Percentiles rank a stretch among this genome's conserved stretches.
These are phyloP conservation scores for Holothuria leucospilota DNA, from an alignment of 53 echinoderm and acorn worm species.

Conservation along the genomic window DNA sequence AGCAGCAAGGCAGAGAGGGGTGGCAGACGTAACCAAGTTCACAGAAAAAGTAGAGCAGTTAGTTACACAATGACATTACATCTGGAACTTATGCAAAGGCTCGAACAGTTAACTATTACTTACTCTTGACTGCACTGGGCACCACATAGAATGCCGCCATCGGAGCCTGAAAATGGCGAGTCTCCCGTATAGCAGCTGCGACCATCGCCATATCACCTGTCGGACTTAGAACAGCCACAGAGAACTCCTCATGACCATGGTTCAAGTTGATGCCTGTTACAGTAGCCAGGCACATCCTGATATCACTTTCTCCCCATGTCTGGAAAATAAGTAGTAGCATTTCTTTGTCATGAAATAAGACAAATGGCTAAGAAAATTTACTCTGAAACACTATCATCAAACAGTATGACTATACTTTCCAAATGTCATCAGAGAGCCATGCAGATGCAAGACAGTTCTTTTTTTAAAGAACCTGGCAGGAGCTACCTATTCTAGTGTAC, in stretches of 20 bases:
- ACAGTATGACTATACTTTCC: no score
- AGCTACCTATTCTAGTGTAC: no score
- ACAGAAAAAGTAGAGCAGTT: not conserved
- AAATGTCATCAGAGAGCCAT: no score
- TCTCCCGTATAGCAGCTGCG: not conserved
- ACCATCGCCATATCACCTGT: not conserved
- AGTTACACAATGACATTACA: not conserved
- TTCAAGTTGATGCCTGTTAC: conserved; percentile 17
- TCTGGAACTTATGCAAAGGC: not conserved
- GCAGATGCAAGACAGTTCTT: no score
- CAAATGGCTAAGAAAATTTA: no score
- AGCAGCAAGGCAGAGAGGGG: not conserved
- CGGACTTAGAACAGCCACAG: conserved; percentile 3
- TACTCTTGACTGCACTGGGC: not conserved
- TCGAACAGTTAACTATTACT: not conserved
- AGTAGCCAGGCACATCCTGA: not conserved
- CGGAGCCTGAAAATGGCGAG: not conserved
- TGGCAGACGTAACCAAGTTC: no score
- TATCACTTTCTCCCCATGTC: not conserved
- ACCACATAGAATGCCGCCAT: conserved; percentile 11
- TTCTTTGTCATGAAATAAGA: no score
- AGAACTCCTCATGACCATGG: conserved; percentile 2
- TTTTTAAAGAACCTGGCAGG: no score
- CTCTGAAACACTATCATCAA: no score
- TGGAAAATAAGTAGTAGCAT: not conserved